These are phyloP conservation scores for Dicrurus megarhynchus DNA, from an alignment of 2,113 vertebrate species.

Conservation along the genomic window DNA sequence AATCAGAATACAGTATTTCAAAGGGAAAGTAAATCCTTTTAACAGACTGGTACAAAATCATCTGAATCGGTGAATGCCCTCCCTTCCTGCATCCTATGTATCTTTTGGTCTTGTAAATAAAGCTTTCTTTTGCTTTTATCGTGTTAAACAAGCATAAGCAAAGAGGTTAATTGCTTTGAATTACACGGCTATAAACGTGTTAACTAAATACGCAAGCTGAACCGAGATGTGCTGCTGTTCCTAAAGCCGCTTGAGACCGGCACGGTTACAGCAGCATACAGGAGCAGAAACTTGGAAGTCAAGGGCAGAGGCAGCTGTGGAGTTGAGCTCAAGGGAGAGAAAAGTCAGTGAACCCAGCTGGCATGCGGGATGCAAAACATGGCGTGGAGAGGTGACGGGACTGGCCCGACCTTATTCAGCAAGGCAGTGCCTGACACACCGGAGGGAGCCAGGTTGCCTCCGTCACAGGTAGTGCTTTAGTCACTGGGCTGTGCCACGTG, in stretches of 20 bases:
- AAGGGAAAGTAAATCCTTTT: not conserved
- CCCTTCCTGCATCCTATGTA: not conserved
- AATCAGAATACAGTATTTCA: not conserved
- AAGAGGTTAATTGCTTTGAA: not conserved
- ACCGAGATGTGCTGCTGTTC: not conserved
- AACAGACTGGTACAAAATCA: not conserved
- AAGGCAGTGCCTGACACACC: not conserved
- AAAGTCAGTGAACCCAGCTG: not conserved
- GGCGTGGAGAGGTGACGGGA: fast-evolving
- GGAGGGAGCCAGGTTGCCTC: not conserved
- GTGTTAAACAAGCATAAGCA: not conserved
- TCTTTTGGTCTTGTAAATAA: not conserved
- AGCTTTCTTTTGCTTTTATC: not conserved
- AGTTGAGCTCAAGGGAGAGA: not conserved
- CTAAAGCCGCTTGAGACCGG: not conserved
- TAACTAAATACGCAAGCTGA: not conserved
- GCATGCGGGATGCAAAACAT: not conserved
- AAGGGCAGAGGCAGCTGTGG: not conserved
- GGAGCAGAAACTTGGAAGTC: not conserved
- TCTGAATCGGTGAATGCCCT: not conserved
- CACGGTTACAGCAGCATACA: not conserved
- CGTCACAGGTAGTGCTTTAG: not conserved
- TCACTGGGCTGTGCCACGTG: not conserved
- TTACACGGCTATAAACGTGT: not conserved
- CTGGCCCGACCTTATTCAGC: not conserved